Evolutionary conservation across 2,113 vertebrate species (phyloP), one percentile per base, ranked within the genome.

Genomic region (Coptodon bakossiorum): DNA sequence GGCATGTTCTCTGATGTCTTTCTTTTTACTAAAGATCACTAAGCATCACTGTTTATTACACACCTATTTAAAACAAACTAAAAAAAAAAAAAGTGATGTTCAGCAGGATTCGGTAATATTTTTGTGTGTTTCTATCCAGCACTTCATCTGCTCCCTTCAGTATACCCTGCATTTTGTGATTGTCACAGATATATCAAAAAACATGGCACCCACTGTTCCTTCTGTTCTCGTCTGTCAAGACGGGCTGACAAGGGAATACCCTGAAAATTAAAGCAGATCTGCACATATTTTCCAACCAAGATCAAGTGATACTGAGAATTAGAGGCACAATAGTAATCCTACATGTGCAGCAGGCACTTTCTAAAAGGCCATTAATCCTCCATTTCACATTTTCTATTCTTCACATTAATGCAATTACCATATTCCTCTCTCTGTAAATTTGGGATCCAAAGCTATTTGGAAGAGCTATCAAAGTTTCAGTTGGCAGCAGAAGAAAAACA

Each of bases 391-490:
- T 79, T 81, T 61, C 79, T 14, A 38, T 82, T 50, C 61, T 71
- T 83, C n/a, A 40, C 81, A 40, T 52, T 92, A 93, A 94, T 81
- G 34, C 36, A 88, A 89, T 95, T 92, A 93, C 54, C 11, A 19
- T 79, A 82, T 90, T 84, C 86, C 80, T 85, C 79, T 86, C 38
- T 22, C 63, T 6, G 17, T 84, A 53, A 68, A 85, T 85, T 71
- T 87, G 31, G 24, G 56, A 40, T 78, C 66, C 40, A 38, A 27
- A 86, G 52, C 84, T 87, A 91, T 92, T 89, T 85, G 80, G 50
- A 92, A 81, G 63, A 59, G 22, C 68, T 40, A 71, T 87, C 88
- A 87, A 90, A 68, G 50, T 84, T 90, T 91, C 22, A 2, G 68
- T 66, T 85, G 68, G 82, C 87, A 88, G 82, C 9, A 24, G 66